A percentile compares a stretch with the other conserved stretches of the same genome.
These are phyloP conservation scores for Gambusia affinis DNA, from an alignment of 2,113 vertebrate species.

Conservation along the genomic window DNA sequence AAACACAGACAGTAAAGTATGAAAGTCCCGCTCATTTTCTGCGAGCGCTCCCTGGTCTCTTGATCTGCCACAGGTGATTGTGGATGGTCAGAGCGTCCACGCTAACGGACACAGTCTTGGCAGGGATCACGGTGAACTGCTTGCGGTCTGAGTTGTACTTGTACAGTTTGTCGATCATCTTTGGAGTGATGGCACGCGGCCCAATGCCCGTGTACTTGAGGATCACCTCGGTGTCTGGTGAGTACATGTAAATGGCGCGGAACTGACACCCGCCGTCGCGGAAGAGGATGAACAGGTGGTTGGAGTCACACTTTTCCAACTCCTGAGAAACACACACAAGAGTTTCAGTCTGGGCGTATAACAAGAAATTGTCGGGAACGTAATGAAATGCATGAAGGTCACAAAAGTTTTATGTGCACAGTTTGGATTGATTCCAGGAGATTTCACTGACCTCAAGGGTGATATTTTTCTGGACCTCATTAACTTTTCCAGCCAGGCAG, in stretches of 20 bases:
- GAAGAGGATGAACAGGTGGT: conserved; percentile 96
- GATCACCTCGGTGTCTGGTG: conserved; percentile 91
- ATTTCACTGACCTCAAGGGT: conserved; percentile 86
- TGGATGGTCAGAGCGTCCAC: conserved; percentile 97
- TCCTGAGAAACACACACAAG: conserved; percentile 78
- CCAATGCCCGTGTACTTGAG: conserved; percentile 90
- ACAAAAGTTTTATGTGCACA: neutral
- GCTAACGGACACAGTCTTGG: conserved; percentile 94
- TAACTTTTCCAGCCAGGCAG: conserved; percentile 96
- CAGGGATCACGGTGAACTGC: conserved; percentile 93
- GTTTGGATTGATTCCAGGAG: neutral
- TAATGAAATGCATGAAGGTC: neutral
- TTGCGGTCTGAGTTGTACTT: conserved; percentile 98
- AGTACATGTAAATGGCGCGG: conserved; percentile 90
- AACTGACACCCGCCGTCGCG: conserved; percentile 95
- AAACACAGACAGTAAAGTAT: conserved; percentile 22
- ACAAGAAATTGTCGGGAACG: neutral
- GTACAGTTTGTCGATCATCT: conserved; percentile 97
- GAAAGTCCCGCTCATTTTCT: conserved; percentile 75
- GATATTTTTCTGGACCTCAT: conserved; percentile 90
- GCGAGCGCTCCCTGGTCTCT: conserved; percentile 87
- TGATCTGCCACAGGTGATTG: conserved; percentile 94
- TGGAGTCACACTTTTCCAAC: conserved; percentile 93
- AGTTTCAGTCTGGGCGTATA: neutral
- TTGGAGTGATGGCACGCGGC: conserved; percentile 87